Percentiles rank a stretch among this genome's conserved stretches.
phyloP scores from a whole-genome alignment of 2,888 invertebrate species.

The Polyommatus iphigenia region DNA sequence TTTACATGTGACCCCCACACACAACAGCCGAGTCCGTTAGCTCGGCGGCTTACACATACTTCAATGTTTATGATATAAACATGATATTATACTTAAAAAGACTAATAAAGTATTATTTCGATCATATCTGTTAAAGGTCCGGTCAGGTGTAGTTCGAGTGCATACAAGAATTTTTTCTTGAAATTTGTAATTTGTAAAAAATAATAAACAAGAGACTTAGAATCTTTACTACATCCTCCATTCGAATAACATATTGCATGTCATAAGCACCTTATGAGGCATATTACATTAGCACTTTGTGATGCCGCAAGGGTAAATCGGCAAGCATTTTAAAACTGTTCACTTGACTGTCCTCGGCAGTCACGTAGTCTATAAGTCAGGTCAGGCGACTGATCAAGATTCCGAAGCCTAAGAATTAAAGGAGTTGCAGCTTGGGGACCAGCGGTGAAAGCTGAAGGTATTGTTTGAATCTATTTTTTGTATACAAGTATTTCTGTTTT shows the following conservation, averaged over 20 bases:
- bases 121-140: constrained; percentile 81
- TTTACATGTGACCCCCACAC: constrained; percentile 61
- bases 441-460: constrained; percentile 74
- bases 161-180: constrained; percentile 71
- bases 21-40: constrained; percentile 55
- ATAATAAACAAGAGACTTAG: constrained; percentile 51
- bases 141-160: constrained; percentile 80
- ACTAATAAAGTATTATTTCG: constrained; percentile 78
- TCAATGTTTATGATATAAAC: constrained; percentile 60
- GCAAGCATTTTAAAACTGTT: constrained; percentile 78
- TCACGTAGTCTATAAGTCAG: constrained; percentile 81
- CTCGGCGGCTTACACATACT: constrained; percentile 60
- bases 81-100: constrained; percentile 59
- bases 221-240: constrained; percentile 52
- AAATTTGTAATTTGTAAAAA: constrained; percentile 58
- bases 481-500: constrained; percentile 58
- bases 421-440: constrained; percentile 76
- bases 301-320: constrained; percentile 60
- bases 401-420: constrained; percentile 76
- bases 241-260: constrained; percentile 55
- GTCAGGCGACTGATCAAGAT: constrained; percentile 79
- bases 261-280: constrained; percentile 49
- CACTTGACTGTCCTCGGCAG: constrained; percentile 80
- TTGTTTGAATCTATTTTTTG: constrained; percentile 78
- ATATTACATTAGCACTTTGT: constrained; percentile 49